Evolutionary conservation across 2,113 vertebrate species (phyloP).

Genomic region (Chaetorhynchus papuensis): DNA sequence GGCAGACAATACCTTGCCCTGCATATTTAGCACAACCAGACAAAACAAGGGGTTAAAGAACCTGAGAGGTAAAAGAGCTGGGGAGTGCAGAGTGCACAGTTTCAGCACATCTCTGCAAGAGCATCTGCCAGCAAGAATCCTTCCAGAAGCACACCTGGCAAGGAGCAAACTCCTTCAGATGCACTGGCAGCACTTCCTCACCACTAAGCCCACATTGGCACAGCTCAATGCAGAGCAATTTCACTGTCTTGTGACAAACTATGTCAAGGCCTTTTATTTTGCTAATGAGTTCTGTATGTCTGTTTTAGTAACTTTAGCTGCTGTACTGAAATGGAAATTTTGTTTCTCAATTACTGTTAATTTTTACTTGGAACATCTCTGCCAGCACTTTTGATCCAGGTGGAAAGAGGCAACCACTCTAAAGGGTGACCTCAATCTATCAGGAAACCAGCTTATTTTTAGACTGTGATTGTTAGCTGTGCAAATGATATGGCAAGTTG

Average conservation of each 20-base stretch:
- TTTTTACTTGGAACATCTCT: constrained; percentile 21
- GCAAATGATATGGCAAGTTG: not conserved
- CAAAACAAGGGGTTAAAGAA: not conserved
- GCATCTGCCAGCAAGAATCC: not conserved
- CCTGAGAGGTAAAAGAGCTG: not conserved
- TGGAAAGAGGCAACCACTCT: not conserved
- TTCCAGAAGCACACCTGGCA: not conserved
- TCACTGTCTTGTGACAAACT: not conserved
- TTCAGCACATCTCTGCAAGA: not conserved
- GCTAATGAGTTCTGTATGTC: not conserved
- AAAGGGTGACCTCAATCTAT: not conserved
- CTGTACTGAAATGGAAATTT: not conserved
- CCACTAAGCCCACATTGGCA: not conserved
- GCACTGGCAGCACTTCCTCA: not conserved
- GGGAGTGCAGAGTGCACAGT: not conserved
- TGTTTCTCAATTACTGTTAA: not conserved
- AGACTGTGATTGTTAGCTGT: not conserved
- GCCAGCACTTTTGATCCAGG: not conserved
- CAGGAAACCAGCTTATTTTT: constrained; percentile 30
- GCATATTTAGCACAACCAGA: not conserved
- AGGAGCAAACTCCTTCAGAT: not conserved
- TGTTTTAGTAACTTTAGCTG: not conserved
- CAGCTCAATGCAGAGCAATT: not conserved
- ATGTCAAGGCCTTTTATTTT: constrained; percentile 13
- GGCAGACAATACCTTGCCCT: not conserved